Evolutionary conservation across 2,888 invertebrate species (phyloP).

Genomic region (Tipula vernalis): DNA sequence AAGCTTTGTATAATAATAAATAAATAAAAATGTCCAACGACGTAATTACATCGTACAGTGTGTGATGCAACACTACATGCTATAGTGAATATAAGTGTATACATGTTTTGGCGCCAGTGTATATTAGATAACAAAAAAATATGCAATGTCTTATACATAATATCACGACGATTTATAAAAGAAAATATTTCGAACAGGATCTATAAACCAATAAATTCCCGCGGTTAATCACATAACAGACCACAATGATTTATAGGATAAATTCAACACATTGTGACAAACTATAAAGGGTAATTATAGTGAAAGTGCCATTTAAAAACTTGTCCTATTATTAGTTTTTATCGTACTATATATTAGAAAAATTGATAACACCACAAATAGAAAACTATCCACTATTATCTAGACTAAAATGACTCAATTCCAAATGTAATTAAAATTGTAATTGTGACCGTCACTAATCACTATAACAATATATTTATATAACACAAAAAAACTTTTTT

Average conservation of each 20-base stretch:
- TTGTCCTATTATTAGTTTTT: neutral
- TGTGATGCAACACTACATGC: neutral
- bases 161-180: neutral
- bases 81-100: neutral
- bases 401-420: neutral
- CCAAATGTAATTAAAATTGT: neutral
- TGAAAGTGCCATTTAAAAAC: neutral
- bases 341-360: neutral
- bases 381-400: neutral
- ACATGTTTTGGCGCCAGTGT: neutral
- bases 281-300: neutral
- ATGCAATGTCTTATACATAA: neutral
- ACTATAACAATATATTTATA: neutral
- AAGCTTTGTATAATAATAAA: neutral
- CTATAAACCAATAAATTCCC: neutral
- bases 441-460: neutral
- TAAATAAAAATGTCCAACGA: neutral
- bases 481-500: neutral
- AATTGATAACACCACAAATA: neutral
- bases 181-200: neutral
- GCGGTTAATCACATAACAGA: too few species aligned
- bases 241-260: neutral
- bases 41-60: neutral
- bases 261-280: neutral
- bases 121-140: neutral